Conservation (phyloP, 2,113 vertebrate genomes). For the Syngnathus typhle region DNA sequence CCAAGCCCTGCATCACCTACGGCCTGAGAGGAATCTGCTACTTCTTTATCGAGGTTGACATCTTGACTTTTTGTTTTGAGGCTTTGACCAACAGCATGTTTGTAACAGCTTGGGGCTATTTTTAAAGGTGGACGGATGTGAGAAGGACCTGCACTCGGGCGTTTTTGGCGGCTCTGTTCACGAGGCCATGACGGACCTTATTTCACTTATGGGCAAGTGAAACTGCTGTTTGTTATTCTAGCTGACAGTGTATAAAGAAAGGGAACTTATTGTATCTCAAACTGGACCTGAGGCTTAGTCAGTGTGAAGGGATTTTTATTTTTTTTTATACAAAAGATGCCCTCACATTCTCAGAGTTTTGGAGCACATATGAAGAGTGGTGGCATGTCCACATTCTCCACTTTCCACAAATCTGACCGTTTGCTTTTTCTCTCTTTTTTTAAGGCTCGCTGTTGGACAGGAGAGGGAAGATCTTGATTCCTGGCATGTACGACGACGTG, state of each 20-base stretch:
- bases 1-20: slow-evolving; percentile 93
- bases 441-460: slow-evolving; percentile 79
- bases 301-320: too few species aligned
- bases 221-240: neutral
- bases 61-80: neutral
- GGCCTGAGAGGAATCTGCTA: slow-evolving; percentile 92
- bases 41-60: slow-evolving; percentile 82
- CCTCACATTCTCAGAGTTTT: too few species aligned
- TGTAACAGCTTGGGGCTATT: too few species aligned
- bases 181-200: slow-evolving; percentile 93
- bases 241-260: neutral
- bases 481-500: slow-evolving; percentile 78
- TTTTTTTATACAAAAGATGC: too few species aligned
- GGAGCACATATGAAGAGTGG: too few species aligned
- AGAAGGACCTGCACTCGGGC: slow-evolving; percentile 90
- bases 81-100: neutral
- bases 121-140: slow-evolving; percentile 75
- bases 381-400: neutral
- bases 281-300: too few species aligned
- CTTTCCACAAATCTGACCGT: neutral
- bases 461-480: slow-evolving; percentile 80
- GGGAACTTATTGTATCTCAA: neutral
- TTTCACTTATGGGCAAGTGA: slow-evolving; percentile 83
- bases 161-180: slow-evolving; percentile 93
- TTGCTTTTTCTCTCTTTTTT: neutral